These are phyloP conservation scores for Sebastes matsubarae DNA, from an alignment of 2,797 vertebrate species.

Conservation along the genomic window DNA sequence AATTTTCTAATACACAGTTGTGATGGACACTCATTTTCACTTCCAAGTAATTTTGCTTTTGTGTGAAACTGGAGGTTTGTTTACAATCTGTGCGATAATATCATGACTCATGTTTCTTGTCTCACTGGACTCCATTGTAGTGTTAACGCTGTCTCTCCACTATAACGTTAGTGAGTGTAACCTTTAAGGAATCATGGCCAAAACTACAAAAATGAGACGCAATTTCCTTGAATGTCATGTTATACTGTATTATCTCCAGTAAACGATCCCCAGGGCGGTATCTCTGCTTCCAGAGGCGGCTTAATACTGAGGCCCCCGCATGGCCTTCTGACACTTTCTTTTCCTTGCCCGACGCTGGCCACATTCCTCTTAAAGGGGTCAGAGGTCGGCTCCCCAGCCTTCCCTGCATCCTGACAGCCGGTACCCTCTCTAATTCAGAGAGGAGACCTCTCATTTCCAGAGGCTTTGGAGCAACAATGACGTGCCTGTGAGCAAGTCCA, in stretches of 20 bases:
- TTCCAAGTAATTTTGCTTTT: background rate
- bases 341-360: slow-evolving; percentile 35
- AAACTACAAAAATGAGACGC: slow-evolving; percentile 16
- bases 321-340: slow-evolving; percentile 40
- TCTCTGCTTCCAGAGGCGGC: slow-evolving; percentile 31
- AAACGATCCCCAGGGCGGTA: slow-evolving; percentile 34
- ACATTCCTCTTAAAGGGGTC: slow-evolving; percentile 66
- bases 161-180: background rate
- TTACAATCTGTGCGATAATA: background rate
- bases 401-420: slow-evolving; percentile 61
- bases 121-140: background rate
- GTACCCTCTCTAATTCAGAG: slow-evolving; percentile 61
- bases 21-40: background rate
- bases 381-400: slow-evolving; percentile 54
- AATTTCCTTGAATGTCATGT: slow-evolving; percentile 39
- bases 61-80: background rate
- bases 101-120: background rate
- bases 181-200: background rate
- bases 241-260: slow-evolving; percentile 34
- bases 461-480: slow-evolving; percentile 59
- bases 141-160: background rate
- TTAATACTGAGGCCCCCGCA: slow-evolving; percentile 37
- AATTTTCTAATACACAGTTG: background rate
- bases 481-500: slow-evolving; percentile 60
- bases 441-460: slow-evolving; percentile 63